Evolutionary conservation across 2,113 vertebrate genomes (phyloP), one percentile per base, ranked within the genome.

Genomic region (Scomber japonicus): DNA sequence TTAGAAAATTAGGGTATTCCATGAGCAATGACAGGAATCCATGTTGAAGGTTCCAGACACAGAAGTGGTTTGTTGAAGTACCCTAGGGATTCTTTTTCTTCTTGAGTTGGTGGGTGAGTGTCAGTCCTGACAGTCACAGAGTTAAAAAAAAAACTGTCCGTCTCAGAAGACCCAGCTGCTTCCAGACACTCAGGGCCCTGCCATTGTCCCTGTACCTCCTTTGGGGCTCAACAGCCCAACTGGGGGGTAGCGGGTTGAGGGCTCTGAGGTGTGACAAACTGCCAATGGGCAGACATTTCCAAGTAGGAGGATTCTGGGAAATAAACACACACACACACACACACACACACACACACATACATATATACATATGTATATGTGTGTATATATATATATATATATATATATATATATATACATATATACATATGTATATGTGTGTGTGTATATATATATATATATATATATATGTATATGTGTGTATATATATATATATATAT

Each of bases 131-230:
- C 48, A 31, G 35, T 68, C 65, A 19, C 14, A 14, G 46, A 72
- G 74, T 68, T 27, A 2, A 27, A 27, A 27, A 60, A 60, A 35
- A 54, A 61, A 16, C 74, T 78, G 48, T 69, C 66, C 7, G 40
- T 59, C 5, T 35, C 31, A 7, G 6, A 56, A 59, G 40, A 51
- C 65, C 40, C 44, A 9, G 17, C 54, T 78, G 59, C 63, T 80
- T 74, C 51, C 70, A 75, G 67, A 67, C 66, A 81, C 56, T 48
- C 66, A 12, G 74, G 24, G 40, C 50, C 50, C n/a, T 62, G 45
- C 57, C 51, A 70, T 53, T 40, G 63, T 30, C 53, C 60, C 44
- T 16, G 30, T 31, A 56, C 65, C 71, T 71, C 62, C 76, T 81
- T 49, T 46, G 78, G 82, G 67, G 46, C 13, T 6, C 0, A 21